A percentile compares a stretch with the other conserved stretches of the same genome.
Evolutionary conservation across 2,888 invertebrate species (phyloP).

Genomic region (Leptinotarsa juncta): DNA sequence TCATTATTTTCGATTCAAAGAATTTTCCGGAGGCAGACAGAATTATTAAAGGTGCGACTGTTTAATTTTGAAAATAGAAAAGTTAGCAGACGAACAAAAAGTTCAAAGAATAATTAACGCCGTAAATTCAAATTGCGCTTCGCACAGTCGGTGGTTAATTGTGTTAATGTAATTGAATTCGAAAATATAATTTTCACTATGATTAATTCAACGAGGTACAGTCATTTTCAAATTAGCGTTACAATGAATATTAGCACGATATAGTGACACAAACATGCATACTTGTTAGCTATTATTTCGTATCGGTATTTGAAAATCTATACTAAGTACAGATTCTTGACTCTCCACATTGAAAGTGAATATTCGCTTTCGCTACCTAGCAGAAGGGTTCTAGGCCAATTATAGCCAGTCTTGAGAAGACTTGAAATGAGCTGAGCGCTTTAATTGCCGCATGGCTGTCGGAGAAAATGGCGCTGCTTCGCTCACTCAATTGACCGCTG

Average conservation of each 20-base stretch:
- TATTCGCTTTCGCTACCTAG: no score
- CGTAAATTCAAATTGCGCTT: slow-evolving; percentile 29
- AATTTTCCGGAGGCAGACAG: slow-evolving; percentile 5
- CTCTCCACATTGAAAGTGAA: no score
- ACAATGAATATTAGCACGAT: slow-evolving; percentile 18
- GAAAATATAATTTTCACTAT: slow-evolving; percentile 29
- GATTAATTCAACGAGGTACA: slow-evolving; percentile 19
- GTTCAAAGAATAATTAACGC: slow-evolving; percentile 28
- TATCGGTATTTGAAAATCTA: neutral
- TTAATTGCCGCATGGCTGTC: no score
- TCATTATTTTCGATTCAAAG: slow-evolving; percentile 6
- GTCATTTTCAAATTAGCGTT: slow-evolving; percentile 15
- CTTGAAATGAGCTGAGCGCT: no score
- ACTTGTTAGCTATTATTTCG: neutral
- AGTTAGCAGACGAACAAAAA: slow-evolving; percentile 29
- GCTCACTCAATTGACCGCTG: no score
- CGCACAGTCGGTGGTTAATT: slow-evolving; percentile 28
- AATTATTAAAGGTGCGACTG: slow-evolving; percentile 24
- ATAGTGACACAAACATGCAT: neutral
- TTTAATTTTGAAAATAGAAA: slow-evolving; percentile 24
- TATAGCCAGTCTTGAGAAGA: no score
- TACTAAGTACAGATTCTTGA: no score
- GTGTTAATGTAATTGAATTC: slow-evolving; percentile 34
- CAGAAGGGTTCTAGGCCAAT: no score
- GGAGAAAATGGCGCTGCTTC: no score